These are phyloP conservation scores for Ptychodera flava DNA, from an alignment of 35 echinoderm and acorn worm genomes.

Conservation along the genomic window DNA sequence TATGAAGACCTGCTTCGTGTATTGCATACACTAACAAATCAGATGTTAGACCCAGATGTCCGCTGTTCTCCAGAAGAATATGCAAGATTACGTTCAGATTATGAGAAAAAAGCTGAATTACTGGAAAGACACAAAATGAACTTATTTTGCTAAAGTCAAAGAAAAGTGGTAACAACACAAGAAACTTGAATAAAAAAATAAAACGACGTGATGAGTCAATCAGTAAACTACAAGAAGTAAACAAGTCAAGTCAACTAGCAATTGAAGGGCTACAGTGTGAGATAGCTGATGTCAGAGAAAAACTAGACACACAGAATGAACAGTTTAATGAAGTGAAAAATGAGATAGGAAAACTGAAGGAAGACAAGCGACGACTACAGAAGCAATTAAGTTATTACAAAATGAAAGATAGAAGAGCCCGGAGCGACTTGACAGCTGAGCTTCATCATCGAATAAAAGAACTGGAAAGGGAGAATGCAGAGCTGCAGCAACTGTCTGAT, in stretches of 20 bases:
- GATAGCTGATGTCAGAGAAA: neutral
- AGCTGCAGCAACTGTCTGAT: neutral
- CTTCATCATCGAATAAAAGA: neutral
- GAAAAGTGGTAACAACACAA: neutral
- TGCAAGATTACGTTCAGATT: no score
- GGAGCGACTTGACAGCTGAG: neutral
- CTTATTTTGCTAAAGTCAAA: conserved; percentile 1
- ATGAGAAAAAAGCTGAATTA: no score
- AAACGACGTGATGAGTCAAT: neutral
- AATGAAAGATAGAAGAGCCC: neutral
- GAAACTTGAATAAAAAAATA: conserved; percentile 10
- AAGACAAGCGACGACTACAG: neutral
- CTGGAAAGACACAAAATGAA: no score
- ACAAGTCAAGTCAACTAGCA: neutral
- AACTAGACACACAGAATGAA: neutral
- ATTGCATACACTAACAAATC: no score
- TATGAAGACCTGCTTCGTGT: no score
- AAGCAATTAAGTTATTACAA: neutral
- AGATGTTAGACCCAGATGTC: no score
- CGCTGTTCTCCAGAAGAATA: no score
- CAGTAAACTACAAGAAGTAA: neutral
- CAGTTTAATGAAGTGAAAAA: neutral
- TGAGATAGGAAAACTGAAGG: neutral
- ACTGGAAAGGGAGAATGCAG: conserved; percentile 2
- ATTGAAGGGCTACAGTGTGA: neutral